Conservation (phyloP, 2,113 vertebrate genomes). For the Rhinoptilus africanus region DNA sequence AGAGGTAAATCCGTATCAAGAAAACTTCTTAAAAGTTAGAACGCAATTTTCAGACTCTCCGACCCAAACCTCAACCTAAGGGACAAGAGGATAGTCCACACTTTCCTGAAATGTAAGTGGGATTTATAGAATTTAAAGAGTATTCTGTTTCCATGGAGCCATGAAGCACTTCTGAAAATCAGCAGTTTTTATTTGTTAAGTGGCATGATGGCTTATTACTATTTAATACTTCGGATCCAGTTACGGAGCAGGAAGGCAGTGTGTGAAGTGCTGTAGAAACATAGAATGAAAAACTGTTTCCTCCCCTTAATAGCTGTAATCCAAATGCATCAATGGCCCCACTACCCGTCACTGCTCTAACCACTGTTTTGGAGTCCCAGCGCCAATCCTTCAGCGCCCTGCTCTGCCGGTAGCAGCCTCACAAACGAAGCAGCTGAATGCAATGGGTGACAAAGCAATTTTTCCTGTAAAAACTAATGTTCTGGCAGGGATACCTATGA, state of each 20-base stretch:
- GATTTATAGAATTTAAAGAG: neutral
- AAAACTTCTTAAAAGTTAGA: neutral
- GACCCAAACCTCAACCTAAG: neutral
- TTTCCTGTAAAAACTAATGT: neutral
- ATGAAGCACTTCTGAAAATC: constrained; percentile 6
- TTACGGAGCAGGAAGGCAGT: neutral
- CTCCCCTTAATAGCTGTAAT: neutral
- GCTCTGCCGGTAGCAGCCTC: neutral
- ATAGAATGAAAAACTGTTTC: neutral
- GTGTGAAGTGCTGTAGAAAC: neutral
- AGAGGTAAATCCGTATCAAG: neutral
- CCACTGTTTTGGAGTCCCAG: neutral
- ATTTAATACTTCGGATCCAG: neutral
- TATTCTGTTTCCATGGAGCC: neutral
- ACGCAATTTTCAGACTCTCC: neutral
- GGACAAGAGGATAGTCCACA: neutral
- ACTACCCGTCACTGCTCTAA: neutral
- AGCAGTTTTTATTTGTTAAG: constrained; percentile 24
- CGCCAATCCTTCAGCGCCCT: neutral
- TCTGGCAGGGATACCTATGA: neutral
- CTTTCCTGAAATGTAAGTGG: neutral
- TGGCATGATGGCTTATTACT: neutral
- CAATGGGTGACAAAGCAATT: neutral
- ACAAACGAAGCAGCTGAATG: neutral
- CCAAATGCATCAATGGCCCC: neutral